Evolutionary conservation across 1,140 invertebrate genomes (phyloP), one percentile per base, ranked within the genome.

Genomic region (Trichonephila clavata): DNA sequence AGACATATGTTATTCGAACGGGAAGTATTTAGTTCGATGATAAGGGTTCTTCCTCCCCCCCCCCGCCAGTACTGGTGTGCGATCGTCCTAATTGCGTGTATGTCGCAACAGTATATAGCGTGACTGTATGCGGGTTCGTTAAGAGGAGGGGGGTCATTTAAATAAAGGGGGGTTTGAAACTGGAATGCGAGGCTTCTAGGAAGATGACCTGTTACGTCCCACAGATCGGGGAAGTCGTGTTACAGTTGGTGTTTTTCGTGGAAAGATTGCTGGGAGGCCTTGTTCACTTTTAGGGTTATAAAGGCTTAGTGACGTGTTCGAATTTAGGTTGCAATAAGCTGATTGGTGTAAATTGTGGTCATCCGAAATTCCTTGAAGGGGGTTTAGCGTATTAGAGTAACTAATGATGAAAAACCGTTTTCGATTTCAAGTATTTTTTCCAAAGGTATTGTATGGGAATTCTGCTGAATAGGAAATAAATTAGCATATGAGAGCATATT

Each of bases 111-210:
- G 20, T 32, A 50, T 89, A 68, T 86, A 60, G 84, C 65, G 65
- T 89, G 86, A 71, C 86, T 27, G 50, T 5, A 89, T 89, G 63
- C 86, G 86, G 86, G 86, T 89, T 89, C 63, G 32, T 89, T 68
- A 89, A 24, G 63, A 57, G 27, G 65, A 43, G 86, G 32, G 27
- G 86, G 32, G 32, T 89, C 86, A 89, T 89, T 68, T 89, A 16
- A 89, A 71, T 89, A 57, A 39, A 50, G 39, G 86, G 63, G 86
- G 24, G 86, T 7, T 50, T 86, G 32, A 88, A 32, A 61, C 32
- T 63, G 24, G 63, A 86, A 57, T 63, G 63, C 24, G n/a, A 61
- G 13, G 43, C n/a, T 90, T 80, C 68, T 68, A 68, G 81, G 71
- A 77, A 77, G 81, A 83, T 83, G 81, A 83, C 81, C 81, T 83